Base-by-base conservation (phyloP, 2,888 invertebrate species). In the Melikaiella ostensackeni region DNA sequence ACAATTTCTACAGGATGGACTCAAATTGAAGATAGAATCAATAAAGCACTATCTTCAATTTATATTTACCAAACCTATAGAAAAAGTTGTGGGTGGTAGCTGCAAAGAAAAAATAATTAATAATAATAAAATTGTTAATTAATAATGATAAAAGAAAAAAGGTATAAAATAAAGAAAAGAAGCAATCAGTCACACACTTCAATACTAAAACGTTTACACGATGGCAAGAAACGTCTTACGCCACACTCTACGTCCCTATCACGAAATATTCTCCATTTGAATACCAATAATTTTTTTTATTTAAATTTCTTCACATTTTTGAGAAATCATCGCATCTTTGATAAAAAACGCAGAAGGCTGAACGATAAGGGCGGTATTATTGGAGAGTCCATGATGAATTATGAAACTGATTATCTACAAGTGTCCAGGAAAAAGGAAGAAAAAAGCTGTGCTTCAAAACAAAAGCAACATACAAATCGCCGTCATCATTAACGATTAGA, bases 201-300 rank as follows among this genome's bases (percentile, higher is more conserved):
- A 50, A n/a, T 50, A 50, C 70, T 50, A 73, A 63, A 77, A 80
- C 81, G 79, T 76, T 77, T 76, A 6, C 62, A 78, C 79, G 81
- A 73, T 79, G 64, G 73, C 57, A 64, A 75, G 50, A 76, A 75
- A 78, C 79, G 81, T 82, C 82, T 77, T 81, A 83, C 86, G 86
- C 81, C 87, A 84, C 85, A 84, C 84, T 84, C 84, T 85, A 86
- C 84, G 83, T 83, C 80, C 83, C 82, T 85, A 82, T 75, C 81
- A 81, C 84, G 86, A 87, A 83, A 84, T 82, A 86, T 88, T 86
- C 88, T 90, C 90, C 91, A 91, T 91, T 91, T 91, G 91, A 91
- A 91, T 91, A 91, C 91, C 91, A 91, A 91, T 91, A 91, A 90
- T 89, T 84, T 84, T 81, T 84, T 85, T 84, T 80, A 79, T 77